phyloP scores from a whole-genome alignment of 1,140 invertebrate species.

The Trichonephila clavata region DNA sequence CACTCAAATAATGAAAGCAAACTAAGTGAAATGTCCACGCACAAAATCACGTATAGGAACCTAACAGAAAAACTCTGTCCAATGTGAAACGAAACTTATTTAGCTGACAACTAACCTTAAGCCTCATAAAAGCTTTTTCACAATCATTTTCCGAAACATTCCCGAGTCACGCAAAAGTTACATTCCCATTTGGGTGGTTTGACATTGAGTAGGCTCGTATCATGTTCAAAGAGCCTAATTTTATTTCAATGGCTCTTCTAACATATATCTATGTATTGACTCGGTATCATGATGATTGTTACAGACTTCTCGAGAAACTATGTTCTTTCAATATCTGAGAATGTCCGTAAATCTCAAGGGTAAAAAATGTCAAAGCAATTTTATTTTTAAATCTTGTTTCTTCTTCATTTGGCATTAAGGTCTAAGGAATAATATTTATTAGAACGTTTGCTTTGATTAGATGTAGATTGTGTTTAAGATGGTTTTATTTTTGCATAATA shows the following conservation, averaged over 20 bases:
- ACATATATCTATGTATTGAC: background rate
- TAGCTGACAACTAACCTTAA: background rate
- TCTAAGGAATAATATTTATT: too few species aligned
- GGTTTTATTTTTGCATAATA: too few species aligned
- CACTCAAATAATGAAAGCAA: too few species aligned
- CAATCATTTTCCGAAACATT: background rate
- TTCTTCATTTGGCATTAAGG: background rate
- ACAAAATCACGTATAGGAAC: too few species aligned
- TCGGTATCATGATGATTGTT: background rate
- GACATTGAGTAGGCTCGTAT: background rate
- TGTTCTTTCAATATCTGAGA: background rate
- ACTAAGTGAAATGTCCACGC: too few species aligned
- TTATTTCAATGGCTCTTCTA: background rate
- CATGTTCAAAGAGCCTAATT: background rate
- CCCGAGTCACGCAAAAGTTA: background rate
- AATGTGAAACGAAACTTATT: background rate
- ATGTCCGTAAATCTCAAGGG: background rate
- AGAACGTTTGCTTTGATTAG: too few species aligned
- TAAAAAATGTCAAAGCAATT: background rate
- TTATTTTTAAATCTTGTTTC: background rate
- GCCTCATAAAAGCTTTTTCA: background rate
- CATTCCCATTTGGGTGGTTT: background rate
- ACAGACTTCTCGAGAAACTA: background rate
- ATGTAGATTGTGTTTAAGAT: too few species aligned
- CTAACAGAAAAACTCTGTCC: too few species aligned